Evolutionary conservation across 2,113 vertebrate species (phyloP).

Genomic region (Mastomys natalensis): DNA sequence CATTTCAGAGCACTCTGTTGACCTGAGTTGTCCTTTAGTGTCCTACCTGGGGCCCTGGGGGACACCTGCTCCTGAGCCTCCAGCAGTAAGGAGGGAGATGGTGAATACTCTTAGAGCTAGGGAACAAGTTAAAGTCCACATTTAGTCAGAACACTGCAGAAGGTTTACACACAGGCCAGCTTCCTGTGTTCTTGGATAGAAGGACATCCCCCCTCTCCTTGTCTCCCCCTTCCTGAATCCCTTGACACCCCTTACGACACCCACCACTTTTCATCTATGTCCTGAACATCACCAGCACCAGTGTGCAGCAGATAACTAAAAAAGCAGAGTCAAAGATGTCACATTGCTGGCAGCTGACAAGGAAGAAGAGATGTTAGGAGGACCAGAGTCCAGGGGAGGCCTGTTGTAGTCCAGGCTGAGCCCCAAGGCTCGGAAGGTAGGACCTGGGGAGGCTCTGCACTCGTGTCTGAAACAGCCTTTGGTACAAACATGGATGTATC

Average conservation of each 20-base stretch:
- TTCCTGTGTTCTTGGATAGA: neutral
- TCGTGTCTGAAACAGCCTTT: neutral
- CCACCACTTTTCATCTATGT: slow-evolving; percentile 57
- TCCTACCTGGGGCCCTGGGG: neutral
- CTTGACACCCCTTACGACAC: neutral
- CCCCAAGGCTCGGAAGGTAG: neutral
- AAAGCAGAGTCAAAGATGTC: slow-evolving; percentile 59
- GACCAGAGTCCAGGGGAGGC: neutral
- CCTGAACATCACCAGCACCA: slow-evolving; percentile 51
- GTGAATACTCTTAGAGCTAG: neutral
- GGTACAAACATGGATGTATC: neutral
- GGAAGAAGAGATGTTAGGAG: neutral
- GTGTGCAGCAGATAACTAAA: slow-evolving; percentile 43
- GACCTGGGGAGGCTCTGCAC: no score
- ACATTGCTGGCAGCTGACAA: neutral
- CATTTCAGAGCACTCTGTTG: neutral
- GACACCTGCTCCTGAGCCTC: neutral
- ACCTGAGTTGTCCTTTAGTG: neutral
- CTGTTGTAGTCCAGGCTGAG: neutral
- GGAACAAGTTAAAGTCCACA: neutral
- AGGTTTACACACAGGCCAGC: neutral
- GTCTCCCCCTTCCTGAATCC: neutral
- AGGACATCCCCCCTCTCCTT: neutral
- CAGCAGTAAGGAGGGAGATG: neutral
- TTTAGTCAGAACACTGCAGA: neutral